Evolutionary conservation across 1,140 invertebrate species (phyloP), one percentile per base, ranked within the genome.

Genomic region (Zaprionus camerounensis): DNA sequence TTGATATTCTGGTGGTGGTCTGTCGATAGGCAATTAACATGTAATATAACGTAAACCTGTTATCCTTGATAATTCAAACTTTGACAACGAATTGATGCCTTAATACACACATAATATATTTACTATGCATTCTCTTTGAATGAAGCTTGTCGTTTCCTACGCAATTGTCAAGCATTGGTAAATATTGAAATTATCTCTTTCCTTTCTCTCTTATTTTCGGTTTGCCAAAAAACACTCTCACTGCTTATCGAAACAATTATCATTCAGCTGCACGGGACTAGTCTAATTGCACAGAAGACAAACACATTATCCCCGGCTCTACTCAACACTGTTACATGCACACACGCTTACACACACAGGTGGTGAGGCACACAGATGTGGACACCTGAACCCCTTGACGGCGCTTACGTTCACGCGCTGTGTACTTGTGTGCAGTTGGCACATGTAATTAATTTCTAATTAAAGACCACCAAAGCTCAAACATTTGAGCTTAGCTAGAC

Each of bases 371-470:
- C 22, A 41, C n/a, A 24, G 17, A 26, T n/a, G 28, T n/a, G 13
- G 3, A 11, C 49, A 53, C 22, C 58, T 24, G 22, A 41, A 24
- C 41, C 34, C 38, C 34, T 61, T 36, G 31, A 12, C 36, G 31
- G n/a, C 17, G 49, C 22, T 58, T 68, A 68, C 12, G n/a, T 34
- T 56, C 34, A 20, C 34, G 38, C 38, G 44, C 34, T n/a, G 9
- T 13, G 28, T 49, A 26, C 13, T 17, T 51, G 46, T 51, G 46
- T 51, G 46, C 49, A 65, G 73, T 64, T 81, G 79, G 41, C 36
- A 31, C 49, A 28, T 62, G 64, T 66, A 81, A 81, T 81, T 81
- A 81, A 63, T 81, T 81, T 81, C 71, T 76, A 78, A 81, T 81
- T 81, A 81, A 81, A 73, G 41, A 71, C 72, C 72, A 57, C 72